Evolutionary conservation across 2,888 invertebrate species (phyloP).

Genomic region (Tetranychus piercei): DNA sequence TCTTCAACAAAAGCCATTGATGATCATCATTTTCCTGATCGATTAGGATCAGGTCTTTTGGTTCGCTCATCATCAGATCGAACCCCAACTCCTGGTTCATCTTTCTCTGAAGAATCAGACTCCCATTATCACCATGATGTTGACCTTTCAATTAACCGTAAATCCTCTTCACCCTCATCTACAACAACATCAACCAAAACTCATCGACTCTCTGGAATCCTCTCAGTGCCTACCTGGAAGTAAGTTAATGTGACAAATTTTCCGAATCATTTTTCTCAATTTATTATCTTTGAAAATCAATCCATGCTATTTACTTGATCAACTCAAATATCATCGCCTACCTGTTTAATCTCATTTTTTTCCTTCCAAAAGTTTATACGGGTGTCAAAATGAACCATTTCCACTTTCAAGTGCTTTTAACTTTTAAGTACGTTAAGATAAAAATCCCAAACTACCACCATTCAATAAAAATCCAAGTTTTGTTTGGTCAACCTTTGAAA

Average conservation of each 20-base stretch:
- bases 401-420: too few species aligned
- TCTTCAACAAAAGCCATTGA: not conserved
- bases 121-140: not conserved
- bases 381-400: too few species aligned
- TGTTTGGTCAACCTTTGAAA: too few species aligned
- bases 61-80: not conserved
- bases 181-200: not conserved
- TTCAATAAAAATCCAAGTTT: too few species aligned
- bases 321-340: too few species aligned
- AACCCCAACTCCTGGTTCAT: not conserved
- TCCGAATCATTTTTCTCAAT: too few species aligned
- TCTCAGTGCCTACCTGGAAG: not conserved
- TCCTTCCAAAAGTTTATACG: too few species aligned
- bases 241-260: not conserved
- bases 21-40: not conserved
- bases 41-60: not conserved
- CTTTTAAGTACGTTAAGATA: too few species aligned
- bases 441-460: too few species aligned
- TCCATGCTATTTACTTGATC: too few species aligned
- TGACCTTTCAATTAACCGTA: not conserved
- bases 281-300: too few species aligned
- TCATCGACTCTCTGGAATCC: not conserved
- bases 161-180: not conserved
- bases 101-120: slow-evolving; percentile 1
- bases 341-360: too few species aligned